Conservation (phyloP, 2,888 invertebrate genomes). For the Chelonus formosanus region DNA sequence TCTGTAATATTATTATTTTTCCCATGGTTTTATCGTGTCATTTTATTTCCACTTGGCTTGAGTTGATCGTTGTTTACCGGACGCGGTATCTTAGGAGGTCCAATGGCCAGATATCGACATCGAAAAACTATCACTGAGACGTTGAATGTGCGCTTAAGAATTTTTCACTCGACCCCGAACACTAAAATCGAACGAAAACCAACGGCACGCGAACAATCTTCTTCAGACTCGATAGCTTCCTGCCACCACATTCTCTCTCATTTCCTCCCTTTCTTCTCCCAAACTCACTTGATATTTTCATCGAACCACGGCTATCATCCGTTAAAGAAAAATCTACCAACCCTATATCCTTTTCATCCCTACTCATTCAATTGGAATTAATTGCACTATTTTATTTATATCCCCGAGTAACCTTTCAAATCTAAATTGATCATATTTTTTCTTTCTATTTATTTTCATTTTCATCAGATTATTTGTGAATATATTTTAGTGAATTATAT, state of each 20-base stretch:
- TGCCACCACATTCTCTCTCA: conserved; percentile 11
- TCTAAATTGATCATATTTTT: too few species aligned
- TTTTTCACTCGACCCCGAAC: conserved; percentile 31
- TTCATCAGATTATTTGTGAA: too few species aligned
- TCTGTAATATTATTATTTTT: conserved; percentile 32
- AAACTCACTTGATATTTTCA: conserved; percentile 30
- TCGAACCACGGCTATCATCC: conserved; percentile 25
- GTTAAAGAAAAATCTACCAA: conserved; percentile 10
- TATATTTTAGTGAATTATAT: too few species aligned
- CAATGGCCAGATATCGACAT: conserved; percentile 23
- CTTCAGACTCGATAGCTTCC: conserved; percentile 34
- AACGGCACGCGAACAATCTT: conserved; percentile 38
- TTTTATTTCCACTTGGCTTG: conserved; percentile 32
- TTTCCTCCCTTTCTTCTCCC: conserved; percentile 7
- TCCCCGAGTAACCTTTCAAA: conserved; percentile 2
- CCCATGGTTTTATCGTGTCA: conserved; percentile 32
- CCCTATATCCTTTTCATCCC: conserved; percentile 19
- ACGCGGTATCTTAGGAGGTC: conserved; percentile 24
- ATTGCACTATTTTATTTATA: conserved; percentile 31
- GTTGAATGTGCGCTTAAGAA: conserved; percentile 32
- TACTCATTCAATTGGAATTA: conserved; percentile 29
- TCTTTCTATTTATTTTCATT: too few species aligned
- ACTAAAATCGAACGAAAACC: conserved; percentile 33
- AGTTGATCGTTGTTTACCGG: conserved; percentile 23
- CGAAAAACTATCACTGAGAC: conserved; percentile 5